Percentiles rank a stretch among this genome's conserved stretches.
Conservation (phyloP, 2,113 vertebrate species). For the Lophura nycthemera region DNA sequence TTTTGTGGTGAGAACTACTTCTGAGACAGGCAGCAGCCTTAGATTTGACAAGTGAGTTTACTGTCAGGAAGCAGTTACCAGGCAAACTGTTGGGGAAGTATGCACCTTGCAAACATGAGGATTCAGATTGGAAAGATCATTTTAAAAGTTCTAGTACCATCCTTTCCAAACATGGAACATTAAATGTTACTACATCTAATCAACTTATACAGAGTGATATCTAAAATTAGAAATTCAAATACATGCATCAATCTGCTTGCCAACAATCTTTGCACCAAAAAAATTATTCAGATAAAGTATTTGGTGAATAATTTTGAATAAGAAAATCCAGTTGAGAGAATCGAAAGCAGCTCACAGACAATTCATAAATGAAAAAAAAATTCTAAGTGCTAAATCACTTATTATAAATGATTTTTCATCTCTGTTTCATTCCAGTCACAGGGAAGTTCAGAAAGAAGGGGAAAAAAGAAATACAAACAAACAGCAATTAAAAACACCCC, state of each 20-base stretch:
- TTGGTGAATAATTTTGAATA: conserved; percentile 71
- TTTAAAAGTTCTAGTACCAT: conserved; percentile 18
- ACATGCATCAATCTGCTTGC: conserved; percentile 57
- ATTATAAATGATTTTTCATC: conserved; percentile 25
- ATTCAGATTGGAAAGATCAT: conserved; percentile 12
- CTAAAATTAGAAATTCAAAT: conserved; percentile 68
- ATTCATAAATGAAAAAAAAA: conserved; percentile 39
- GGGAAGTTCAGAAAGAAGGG: background rate
- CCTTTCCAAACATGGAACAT: background rate
- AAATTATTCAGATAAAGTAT: conserved; percentile 67
- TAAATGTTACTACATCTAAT: conserved; percentile 40
- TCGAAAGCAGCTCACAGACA: conserved; percentile 52
- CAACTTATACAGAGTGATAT: conserved; percentile 34
- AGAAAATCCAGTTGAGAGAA: conserved; percentile 27
- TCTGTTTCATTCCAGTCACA: background rate
- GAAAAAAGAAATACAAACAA: background rate
- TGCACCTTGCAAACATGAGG: background rate
- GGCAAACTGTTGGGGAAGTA: background rate
- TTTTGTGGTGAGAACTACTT: background rate
- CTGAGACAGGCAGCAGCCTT: background rate
- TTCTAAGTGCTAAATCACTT: conserved; percentile 27
- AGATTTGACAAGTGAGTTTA: background rate
- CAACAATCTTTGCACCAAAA: conserved; percentile 61
- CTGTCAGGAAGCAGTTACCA: background rate
- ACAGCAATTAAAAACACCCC: fast-evolving